phyloP scores from a whole-genome alignment of 2,113 vertebrate genomes.

The Chionis minor region DNA sequence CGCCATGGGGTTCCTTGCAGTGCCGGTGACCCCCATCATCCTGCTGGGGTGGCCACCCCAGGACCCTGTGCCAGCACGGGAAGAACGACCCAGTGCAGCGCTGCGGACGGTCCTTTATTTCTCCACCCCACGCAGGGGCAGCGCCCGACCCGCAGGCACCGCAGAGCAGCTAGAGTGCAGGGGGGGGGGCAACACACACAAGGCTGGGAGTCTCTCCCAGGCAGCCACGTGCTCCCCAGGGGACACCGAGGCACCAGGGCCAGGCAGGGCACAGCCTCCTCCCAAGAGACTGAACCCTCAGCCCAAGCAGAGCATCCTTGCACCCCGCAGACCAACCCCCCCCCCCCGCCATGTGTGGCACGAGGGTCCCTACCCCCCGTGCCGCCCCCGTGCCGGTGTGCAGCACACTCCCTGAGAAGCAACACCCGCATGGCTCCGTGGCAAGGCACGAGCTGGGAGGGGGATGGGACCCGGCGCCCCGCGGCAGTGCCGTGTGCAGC shows the following conservation, averaged over 20 bases:
- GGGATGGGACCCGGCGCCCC: background rate
- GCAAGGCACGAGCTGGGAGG: background rate
- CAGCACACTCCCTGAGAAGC: background rate
- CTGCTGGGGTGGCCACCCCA: too few relatives aligned
- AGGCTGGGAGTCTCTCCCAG: accelerated
- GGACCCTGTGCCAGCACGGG: accelerated
- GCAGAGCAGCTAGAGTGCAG: accelerated
- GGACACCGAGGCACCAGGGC: background rate
- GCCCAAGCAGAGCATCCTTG: background rate
- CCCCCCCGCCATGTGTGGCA: accelerated
- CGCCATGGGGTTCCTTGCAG: accelerated
- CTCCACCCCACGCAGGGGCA: background rate
- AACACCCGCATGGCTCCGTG: accelerated
- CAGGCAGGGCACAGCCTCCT: background rate
- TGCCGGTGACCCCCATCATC: background rate
- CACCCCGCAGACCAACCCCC: too few relatives aligned
- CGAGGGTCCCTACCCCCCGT: background rate
- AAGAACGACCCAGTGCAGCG: background rate
- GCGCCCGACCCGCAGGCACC: background rate
- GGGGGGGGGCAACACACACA: background rate
- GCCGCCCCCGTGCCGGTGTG: background rate
- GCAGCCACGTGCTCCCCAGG: background rate
- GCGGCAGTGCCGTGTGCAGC: accelerated
- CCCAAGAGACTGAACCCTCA: background rate
- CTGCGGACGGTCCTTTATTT: background rate